These are phyloP conservation scores for Drosophila antonietae DNA, from an alignment of 2,888 invertebrate species.

Conservation along the genomic window DNA sequence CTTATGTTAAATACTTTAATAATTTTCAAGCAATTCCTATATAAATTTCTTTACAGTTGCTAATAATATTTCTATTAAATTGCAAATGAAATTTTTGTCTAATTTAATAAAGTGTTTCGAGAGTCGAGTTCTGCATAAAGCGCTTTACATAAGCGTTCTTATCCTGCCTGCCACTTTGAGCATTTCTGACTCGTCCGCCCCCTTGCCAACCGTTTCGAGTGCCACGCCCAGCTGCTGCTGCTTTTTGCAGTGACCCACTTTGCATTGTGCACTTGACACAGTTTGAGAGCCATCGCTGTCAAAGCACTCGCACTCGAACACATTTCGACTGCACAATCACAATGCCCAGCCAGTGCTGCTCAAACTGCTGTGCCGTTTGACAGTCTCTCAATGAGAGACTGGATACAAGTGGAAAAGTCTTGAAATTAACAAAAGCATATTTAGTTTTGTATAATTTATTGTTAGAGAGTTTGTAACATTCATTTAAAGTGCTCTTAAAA, in stretches of 20 bases:
- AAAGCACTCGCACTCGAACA: constrained; percentile 38
- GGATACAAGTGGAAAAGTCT: neutral
- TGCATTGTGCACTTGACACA: constrained; percentile 71
- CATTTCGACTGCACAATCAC: constrained; percentile 19
- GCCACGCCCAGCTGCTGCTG: constrained; percentile 11
- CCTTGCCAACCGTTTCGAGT: neutral
- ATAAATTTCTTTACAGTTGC: neutral
- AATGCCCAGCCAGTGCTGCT: neutral
- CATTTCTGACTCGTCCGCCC: constrained; percentile 11
- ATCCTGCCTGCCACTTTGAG: constrained; percentile 49
- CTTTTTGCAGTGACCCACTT: constrained; percentile 66
- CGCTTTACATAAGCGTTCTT: constrained; percentile 74
- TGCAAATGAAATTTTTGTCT: neutral
- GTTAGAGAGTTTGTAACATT: neutral
- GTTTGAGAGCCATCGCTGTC: constrained; percentile 70
- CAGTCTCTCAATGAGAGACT: neutral
- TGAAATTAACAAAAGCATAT: neutral
- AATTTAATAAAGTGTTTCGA: constrained; percentile 58
- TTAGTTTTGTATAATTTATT: too few species aligned
- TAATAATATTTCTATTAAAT: neutral
- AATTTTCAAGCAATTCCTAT: neutral
- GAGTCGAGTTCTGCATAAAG: constrained; percentile 62
- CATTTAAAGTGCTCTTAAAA: neutral
- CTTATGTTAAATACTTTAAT: too few species aligned
- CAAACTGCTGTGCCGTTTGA: constrained; percentile 11